A percentile compares a stretch with the other conserved stretches of the same genome.
Evolutionary conservation across 2,888 invertebrate genomes (phyloP).

Genomic region (Orthosia incerta): DNA sequence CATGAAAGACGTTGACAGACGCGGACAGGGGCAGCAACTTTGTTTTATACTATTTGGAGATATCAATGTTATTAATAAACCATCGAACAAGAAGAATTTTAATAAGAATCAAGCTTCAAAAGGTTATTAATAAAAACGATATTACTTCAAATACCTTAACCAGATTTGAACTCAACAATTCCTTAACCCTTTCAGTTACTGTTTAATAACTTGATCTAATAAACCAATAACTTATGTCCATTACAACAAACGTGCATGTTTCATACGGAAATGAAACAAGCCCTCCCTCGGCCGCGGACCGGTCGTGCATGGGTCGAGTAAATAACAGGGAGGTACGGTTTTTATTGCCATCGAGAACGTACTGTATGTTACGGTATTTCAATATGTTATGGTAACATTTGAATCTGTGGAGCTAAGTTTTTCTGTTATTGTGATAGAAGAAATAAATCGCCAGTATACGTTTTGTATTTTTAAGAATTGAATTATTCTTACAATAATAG

Average conservation of each 20-base stretch:
- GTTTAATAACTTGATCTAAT: constrained; percentile 34
- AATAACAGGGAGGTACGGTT: constrained; percentile 57
- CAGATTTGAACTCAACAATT: neutral
- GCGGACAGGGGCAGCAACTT: too few species aligned
- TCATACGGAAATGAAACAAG: constrained; percentile 78
- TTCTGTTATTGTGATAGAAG: too few species aligned
- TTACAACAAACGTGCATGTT: constrained; percentile 73
- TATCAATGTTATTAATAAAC: neutral
- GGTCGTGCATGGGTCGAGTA: constrained; percentile 52
- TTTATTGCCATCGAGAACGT: constrained; percentile 52
- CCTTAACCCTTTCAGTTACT: neutral
- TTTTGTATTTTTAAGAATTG: too few species aligned
- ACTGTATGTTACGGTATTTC: constrained; percentile 11
- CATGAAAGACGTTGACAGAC: too few species aligned
- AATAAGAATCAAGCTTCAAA: too few species aligned
- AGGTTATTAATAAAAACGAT: neutral
- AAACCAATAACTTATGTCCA: constrained; percentile 61
- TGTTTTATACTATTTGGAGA: too few species aligned
- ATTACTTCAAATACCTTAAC: neutral
- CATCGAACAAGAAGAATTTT: too few species aligned
- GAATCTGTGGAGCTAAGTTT: neutral
- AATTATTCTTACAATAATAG: too few species aligned
- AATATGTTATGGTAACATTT: constrained; percentile 23
- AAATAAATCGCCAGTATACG: too few species aligned
- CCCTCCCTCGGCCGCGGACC: constrained; percentile 61